Conservation (phyloP, 2,113 vertebrate species). For the Pelusios castaneus region DNA sequence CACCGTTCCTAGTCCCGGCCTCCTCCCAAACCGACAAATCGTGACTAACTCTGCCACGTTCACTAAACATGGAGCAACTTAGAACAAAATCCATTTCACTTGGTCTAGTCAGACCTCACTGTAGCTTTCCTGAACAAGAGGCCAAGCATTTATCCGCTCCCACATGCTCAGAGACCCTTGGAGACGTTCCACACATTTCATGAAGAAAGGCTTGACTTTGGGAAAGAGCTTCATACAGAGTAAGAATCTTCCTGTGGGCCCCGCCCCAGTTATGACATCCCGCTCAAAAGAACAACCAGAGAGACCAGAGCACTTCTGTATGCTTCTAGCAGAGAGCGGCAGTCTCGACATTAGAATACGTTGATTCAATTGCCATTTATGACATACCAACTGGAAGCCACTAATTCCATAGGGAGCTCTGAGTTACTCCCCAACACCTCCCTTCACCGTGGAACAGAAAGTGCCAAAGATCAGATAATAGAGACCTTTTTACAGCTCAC, state of each 20-base stretch:
- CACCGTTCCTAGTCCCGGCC: background rate
- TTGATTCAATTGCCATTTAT: rapidly evolving
- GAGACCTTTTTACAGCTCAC: background rate
- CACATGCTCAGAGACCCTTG: background rate
- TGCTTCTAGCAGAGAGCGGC: background rate
- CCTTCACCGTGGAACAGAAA: background rate
- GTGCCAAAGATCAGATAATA: background rate
- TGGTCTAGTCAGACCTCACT: background rate
- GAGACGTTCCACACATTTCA: background rate
- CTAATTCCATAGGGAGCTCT: rapidly evolving
- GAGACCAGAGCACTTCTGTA: background rate
- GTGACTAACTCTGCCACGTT: rapidly evolving
- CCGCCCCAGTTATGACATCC: background rate
- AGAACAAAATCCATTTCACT: background rate
- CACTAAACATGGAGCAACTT: background rate
- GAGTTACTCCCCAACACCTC: background rate
- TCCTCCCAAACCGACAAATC: rapidly evolving
- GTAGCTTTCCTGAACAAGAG: rapidly evolving
- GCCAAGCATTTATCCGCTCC: background rate
- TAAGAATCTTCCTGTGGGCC: background rate
- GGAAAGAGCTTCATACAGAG: rapidly evolving
- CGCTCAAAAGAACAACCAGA: background rate
- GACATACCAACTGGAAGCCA: rapidly evolving
- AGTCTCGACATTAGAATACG: background rate
- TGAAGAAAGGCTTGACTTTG: background rate